Conservation (phyloP, 30 jellyfish, hydroid and myxozoan species). For the Turritopsis rubra region DNA sequence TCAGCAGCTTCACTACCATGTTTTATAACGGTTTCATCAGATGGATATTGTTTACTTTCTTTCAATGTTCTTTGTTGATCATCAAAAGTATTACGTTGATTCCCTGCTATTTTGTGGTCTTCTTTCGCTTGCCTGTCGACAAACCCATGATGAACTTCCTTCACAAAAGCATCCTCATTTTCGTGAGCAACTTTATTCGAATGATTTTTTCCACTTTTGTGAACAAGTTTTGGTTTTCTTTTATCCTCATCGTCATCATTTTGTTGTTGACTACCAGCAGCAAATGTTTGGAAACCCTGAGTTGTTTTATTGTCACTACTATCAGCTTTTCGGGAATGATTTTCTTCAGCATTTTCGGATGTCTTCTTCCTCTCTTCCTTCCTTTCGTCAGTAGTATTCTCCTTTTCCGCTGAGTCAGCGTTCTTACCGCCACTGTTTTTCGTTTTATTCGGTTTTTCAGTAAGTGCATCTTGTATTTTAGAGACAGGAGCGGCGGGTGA, state of each 20-base stretch:
- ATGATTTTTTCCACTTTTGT: not conserved
- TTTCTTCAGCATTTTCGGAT: not conserved
- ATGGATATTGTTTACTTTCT: not conserved
- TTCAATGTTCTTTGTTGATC: not conserved
- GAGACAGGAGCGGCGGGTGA: constrained; percentile 17
- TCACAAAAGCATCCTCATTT: not conserved
- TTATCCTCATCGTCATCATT: not conserved
- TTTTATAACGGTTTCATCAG: not conserved
- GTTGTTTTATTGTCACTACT: not conserved
- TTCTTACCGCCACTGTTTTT: not conserved
- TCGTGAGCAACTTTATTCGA: not conserved
- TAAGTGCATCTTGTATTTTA: constrained; percentile 31
- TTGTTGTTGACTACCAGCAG: not conserved
- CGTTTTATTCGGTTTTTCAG: constrained; percentile 16
- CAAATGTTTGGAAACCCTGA: not conserved
- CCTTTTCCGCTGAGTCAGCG: not conserved
- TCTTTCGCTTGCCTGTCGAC: not conserved
- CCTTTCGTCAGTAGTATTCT: not conserved
- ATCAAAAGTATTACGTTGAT: not conserved
- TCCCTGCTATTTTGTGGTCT: not conserved
- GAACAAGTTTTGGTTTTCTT: not conserved
- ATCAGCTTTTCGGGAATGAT: not conserved
- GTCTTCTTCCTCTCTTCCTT: not conserved
- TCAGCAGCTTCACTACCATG: not conserved
- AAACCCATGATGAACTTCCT: not conserved